Evolutionary conservation across 2,113 vertebrate species (phyloP).

Genomic region (Poeciliopsis turrubarensis): DNA sequence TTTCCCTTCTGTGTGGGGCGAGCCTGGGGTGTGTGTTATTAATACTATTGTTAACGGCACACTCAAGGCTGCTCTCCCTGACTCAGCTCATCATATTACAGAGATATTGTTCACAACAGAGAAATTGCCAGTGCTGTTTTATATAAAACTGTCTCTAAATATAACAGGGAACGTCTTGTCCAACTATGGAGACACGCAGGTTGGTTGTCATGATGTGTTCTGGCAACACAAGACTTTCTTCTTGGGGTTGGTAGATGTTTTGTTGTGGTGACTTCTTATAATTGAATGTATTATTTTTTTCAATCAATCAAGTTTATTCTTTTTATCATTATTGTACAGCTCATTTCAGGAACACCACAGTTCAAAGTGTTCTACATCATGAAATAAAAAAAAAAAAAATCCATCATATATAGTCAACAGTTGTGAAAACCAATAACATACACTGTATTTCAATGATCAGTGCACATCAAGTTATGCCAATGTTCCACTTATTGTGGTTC

Average conservation of each 20-base stretch:
- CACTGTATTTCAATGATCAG: no score
- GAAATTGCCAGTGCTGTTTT: slow-evolving; percentile 61
- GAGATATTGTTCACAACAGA: slow-evolving; percentile 64
- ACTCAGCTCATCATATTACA: slow-evolving; percentile 74
- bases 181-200: slow-evolving; percentile 59
- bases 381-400: no score
- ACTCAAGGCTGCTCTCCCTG: slow-evolving; percentile 65
- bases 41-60: slow-evolving; percentile 79
- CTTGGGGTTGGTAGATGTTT: background rate
- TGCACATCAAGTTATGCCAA: no score
- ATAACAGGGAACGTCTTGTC: slow-evolving; percentile 57
- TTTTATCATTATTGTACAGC: no score
- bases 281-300: no score
- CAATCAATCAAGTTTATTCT: background rate
- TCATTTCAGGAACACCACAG: no score
- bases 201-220: slow-evolving; percentile 18
- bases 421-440: no score
- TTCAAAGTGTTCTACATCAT: no score
- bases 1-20: slow-evolving; percentile 40
- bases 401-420: no score
- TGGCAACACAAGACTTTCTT: background rate
- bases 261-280: background rate
- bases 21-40: slow-evolving; percentile 66
- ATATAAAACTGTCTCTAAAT: slow-evolving; percentile 71
- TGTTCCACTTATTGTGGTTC: no score